A percentile compares a stretch with the other conserved stretches of the same genome.
Evolutionary conservation across 2,888 invertebrate species (phyloP).

Genomic region (Calameuta pallipes): DNA sequence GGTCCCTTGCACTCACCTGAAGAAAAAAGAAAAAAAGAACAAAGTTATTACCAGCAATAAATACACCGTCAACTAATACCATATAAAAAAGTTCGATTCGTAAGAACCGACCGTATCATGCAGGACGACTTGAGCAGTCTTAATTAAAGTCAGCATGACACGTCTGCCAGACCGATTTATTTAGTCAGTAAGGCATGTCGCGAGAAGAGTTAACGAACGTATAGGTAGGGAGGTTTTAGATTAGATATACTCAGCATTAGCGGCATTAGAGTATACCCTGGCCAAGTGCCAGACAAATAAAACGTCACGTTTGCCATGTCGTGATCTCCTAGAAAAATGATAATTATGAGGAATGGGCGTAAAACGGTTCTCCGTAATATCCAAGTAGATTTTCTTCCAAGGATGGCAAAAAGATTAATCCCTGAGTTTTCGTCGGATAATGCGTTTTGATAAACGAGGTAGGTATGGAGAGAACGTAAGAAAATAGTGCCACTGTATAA

Average conservation of each 20-base stretch:
- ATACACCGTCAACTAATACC: no score
- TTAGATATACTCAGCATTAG: background rate
- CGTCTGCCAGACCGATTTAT: slow-evolving; percentile 1
- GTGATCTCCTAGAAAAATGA: slow-evolving; percentile 1
- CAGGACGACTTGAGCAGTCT: background rate
- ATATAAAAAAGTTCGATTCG: background rate
- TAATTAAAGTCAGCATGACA: slow-evolving; percentile 5
- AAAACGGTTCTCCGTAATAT: slow-evolving; percentile 1
- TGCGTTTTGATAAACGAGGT: background rate
- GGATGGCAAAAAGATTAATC: background rate
- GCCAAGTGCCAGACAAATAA: background rate
- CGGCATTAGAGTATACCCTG: background rate
- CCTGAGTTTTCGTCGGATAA: background rate
- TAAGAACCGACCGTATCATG: background rate
- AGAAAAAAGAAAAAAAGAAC: background rate
- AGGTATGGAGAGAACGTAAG: background rate
- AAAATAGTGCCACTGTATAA: background rate
- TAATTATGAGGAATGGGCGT: slow-evolving; percentile 3
- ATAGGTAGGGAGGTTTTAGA: background rate
- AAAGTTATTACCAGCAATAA: no score
- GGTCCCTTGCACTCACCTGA: background rate
- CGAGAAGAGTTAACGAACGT: background rate
- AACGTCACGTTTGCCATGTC: background rate
- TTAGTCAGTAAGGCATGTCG: background rate
- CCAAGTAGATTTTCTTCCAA: background rate